These are phyloP conservation scores for Tachina grossa DNA, from an alignment of 2,888 invertebrate species.

Conservation along the genomic window DNA sequence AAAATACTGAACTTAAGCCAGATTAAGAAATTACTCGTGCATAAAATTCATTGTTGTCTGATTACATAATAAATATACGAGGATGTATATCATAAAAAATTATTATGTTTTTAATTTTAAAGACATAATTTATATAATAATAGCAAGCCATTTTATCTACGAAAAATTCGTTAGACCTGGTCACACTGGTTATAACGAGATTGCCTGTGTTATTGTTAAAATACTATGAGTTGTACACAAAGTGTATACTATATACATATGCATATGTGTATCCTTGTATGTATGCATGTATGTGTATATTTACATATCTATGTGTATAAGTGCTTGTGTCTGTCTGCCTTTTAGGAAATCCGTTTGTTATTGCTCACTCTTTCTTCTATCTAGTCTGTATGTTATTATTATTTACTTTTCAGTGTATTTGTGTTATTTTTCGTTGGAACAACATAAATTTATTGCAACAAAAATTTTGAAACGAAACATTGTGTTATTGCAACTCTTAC, in stretches of 20 bases:
- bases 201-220: slow-evolving; percentile 4
- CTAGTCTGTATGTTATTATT: slow-evolving; percentile 46
- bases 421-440: slow-evolving; percentile 15
- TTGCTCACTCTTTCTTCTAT: slow-evolving; percentile 12
- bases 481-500: slow-evolving; percentile 50
- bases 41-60: too few relatives aligned
- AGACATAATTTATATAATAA: too few relatives aligned
- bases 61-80: too few relatives aligned
- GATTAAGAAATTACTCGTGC: too few relatives aligned
- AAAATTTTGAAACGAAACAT: slow-evolving; percentile 36
- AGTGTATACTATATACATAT: background rate
- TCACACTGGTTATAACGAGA: too few relatives aligned
- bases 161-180: too few relatives aligned
- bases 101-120: too few relatives aligned
- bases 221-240: background rate
- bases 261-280: too few relatives aligned
- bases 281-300: background rate
- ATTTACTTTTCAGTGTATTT: slow-evolving; percentile 47
- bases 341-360: slow-evolving; percentile 67
- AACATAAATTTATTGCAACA: slow-evolving; percentile 39
- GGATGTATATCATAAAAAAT: too few relatives aligned
- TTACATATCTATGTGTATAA: background rate
- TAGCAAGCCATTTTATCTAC: too few relatives aligned
- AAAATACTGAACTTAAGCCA: too few relatives aligned
- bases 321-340: slow-evolving; percentile 22